Base-by-base conservation (phyloP, 2,113 vertebrate genomes). In the Zosterops pallidus region DNA sequence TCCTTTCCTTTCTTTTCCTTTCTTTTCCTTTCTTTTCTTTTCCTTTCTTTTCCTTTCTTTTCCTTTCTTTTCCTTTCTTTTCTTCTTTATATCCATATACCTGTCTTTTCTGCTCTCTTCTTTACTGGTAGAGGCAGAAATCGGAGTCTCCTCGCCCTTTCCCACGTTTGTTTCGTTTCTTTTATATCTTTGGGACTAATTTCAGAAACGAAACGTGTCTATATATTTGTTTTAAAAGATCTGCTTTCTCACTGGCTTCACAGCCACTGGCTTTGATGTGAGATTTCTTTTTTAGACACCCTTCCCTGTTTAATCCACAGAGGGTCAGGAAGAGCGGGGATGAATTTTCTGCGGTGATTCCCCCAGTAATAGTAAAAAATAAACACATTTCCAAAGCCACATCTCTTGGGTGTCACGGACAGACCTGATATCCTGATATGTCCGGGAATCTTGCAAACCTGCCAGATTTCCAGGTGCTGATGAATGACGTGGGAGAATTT, bases 121-220 rank as follows among this genome's bases (percentile, higher is more conserved):
- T 55, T 67, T 31, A 14, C 17, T 20, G 29, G 6, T 39, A 62
- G 62, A 70, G 46, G 6, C 8, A 78, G 33, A 12, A 44, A 26
- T 15, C 2, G 0, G 7, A 0, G 11, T 49, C 4, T 8, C 12
- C 5, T 31, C 3, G 0, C n/a, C 35, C 14, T 64, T 67, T 37
- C 10, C 8, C 35, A 56, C 13, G 8, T 68, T 72, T 50, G 12
- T 33, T 62, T n/a, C 1, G 0, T 55, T 92, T 67, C 25, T 86
- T 74, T 87, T 28, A 20, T 33, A 60, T 46, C 33, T 33, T 60
- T 35, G 21, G 17, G 12, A 9, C 33, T 62, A 20, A 70, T 80
- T 92, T 62, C 42, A 62, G 59, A 23, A 62, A 21, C 2, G 2
- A 69, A 72, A 31, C 0, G 1, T 47, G 9, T n/a, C 11, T 49